Conservation (phyloP, 2,797 vertebrate genomes). For the Nyctalus aviator region DNA sequence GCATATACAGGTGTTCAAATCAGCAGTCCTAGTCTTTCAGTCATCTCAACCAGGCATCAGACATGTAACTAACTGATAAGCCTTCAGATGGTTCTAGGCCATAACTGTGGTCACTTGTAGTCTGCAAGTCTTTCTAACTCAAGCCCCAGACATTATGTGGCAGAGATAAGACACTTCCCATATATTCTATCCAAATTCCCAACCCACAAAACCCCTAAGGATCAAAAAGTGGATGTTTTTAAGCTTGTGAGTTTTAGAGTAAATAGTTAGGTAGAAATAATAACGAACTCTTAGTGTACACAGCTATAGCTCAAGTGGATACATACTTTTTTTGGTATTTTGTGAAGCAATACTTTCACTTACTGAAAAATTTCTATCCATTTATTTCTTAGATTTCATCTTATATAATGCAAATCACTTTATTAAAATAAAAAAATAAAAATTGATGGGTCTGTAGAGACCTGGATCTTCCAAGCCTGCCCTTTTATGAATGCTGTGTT, state of each 20-base stretch:
- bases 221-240: slow-evolving; percentile 1
- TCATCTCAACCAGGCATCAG: background rate
- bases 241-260: slow-evolving; percentile 12
- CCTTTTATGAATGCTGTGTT: background rate
- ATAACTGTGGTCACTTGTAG: background rate
- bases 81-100: background rate
- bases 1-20: background rate
- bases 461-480: slow-evolving; percentile 31
- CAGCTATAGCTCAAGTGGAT: background rate
- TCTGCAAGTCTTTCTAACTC: background rate
- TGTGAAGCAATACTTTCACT: slow-evolving; percentile 48
- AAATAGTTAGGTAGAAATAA: slow-evolving; percentile 34
- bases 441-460: slow-evolving; percentile 13
- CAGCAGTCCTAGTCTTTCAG: background rate
- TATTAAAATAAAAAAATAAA: slow-evolving; percentile 55
- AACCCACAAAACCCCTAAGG: background rate
- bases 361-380: slow-evolving; percentile 50
- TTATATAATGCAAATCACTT: background rate
- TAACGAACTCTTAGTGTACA: slow-evolving; percentile 10
- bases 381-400: background rate
- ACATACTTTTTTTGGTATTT: background rate
- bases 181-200: background rate
- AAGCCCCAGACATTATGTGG: background rate
- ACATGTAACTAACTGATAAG: background rate
- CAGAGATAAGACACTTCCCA: slow-evolving; percentile 14